phyloP scores from a whole-genome alignment of 2,113 vertebrate species.

The Nothocercus julius region DNA sequence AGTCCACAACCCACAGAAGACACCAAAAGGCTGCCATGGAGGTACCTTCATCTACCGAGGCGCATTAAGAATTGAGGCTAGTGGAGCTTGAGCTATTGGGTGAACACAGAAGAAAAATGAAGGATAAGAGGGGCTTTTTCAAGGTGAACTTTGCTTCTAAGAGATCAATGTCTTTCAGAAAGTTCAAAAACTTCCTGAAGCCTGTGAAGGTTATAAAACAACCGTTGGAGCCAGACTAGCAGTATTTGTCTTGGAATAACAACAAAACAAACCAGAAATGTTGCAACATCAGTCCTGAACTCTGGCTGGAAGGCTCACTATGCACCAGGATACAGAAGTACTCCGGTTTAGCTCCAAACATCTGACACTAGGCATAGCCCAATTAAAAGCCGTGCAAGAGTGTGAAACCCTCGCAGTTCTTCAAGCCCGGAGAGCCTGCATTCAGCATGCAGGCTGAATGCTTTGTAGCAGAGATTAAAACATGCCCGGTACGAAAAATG shows the following conservation, averaged over 20 bases:
- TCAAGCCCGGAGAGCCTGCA: background rate
- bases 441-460: background rate
- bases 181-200: slow-evolving; percentile 19
- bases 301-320: background rate
- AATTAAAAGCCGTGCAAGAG: background rate
- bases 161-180: background rate
- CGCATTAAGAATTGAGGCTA: background rate
- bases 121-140: background rate
- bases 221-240: background rate
- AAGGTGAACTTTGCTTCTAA: background rate
- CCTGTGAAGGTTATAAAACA: background rate
- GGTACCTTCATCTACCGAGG: background rate
- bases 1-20: background rate
- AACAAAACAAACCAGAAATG: background rate
- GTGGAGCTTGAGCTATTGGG: background rate
- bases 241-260: slow-evolving; percentile 8
- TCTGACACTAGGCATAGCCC: background rate
- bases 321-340: background rate
- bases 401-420: background rate
- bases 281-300: background rate
- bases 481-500: background rate
- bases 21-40: background rate
- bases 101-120: background rate
- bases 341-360: background rate
- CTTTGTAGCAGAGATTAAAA: background rate